Evolutionary conservation across 2,113 vertebrate species (phyloP), one percentile per base, ranked within the genome.

Genomic region (Jacana jacana): DNA sequence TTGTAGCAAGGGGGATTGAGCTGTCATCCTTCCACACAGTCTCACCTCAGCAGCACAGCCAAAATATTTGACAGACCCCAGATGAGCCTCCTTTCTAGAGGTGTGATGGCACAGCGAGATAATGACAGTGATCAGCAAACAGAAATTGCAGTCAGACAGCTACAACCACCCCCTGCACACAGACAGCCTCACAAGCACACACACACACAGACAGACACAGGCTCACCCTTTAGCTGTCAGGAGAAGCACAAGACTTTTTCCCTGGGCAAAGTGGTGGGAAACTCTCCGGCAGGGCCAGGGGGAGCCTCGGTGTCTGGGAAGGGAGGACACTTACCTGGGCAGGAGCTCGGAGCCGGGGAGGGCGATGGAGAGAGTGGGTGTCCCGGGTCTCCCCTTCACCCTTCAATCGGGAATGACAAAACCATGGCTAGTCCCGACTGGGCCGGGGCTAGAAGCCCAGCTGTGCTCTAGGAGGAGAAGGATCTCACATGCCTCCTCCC

Each of bases 61-160:
- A n/a, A 86, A 95, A 93, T 83, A 94, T 82, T 77, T 91, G 75
- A 54, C 78, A 91, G 94, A 91, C 8, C 72, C 42, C 48, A 40
- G 52, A 64, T 35, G 46, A 68, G 80, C 25, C 61, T 70, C 64
- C 48, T 55, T 81, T 71, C 72, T 48, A 63, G 82, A 70, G 60
- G 58, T 35, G 85, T 24, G 72, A 66, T 64, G 73, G 92, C 52
- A 87, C 64, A 86, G 80, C 2, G 2, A 58, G 81, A 71, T 51
- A 63, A 88, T n/a, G 82, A 73, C 64, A 60, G 72, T 2, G 86
- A 86, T 69, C 91, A 71, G 69, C 65, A 75, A 66, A 68, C 72
- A 81, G 80, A 46, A 84, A 92, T 68, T 51, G 60, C 94, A 93
- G 51, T 22, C 72, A 89, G 91, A 23, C 86, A 86, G 93, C 72